Evolutionary conservation across 2,113 vertebrate species (phyloP), one percentile per base, ranked within the genome.

Genomic region (Tachycineta bicolor): DNA sequence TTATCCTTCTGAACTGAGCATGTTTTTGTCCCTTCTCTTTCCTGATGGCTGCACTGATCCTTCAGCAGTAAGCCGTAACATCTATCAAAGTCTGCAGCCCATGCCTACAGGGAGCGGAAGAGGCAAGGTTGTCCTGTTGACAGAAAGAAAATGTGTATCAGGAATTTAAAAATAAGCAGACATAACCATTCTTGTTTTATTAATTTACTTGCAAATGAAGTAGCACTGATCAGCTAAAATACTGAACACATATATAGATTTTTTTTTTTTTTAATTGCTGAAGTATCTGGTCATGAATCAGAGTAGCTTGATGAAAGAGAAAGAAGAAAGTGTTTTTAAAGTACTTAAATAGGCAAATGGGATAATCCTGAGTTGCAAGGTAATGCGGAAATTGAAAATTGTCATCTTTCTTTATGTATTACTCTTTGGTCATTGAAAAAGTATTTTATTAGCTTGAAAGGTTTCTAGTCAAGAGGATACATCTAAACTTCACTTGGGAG

Each of bases 141-240:
- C 63, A 70, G 58, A 83, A 76, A 26, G 25, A 73, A 87, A 87
- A 74, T 41, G 9, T 58, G 22, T 83, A 46, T 50, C 43, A 69
- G 75, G 71, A 94, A 70, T 87, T 76, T 14, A 87, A 81, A 93
- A 91, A 41, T 47, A 73, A 75, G 31, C 37, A 60, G 65, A 56
- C 20, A 79, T 62, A 83, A 16, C 24, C 7, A 10, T 87, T 65
- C 24, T 73, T 80, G 4, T 58, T 70, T 39, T 87, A 55, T 55
- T 91, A 62, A 85, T 95, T 93, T 88, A 65, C 75, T 95, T 95
- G 84, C 50, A 94, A 87, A 79, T 83, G 39, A 85, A 87, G 28
- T 89, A 75, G 41, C n/a, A 52, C 25, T 34, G 49, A 82, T 89
- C 60, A 82, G 22, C 49, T 91, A 44, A 87, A 60, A 50, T 69